Evolutionary conservation across 2,113 vertebrate genomes (phyloP), one percentile per base, ranked within the genome.

Genomic region (Murina feae): DNA sequence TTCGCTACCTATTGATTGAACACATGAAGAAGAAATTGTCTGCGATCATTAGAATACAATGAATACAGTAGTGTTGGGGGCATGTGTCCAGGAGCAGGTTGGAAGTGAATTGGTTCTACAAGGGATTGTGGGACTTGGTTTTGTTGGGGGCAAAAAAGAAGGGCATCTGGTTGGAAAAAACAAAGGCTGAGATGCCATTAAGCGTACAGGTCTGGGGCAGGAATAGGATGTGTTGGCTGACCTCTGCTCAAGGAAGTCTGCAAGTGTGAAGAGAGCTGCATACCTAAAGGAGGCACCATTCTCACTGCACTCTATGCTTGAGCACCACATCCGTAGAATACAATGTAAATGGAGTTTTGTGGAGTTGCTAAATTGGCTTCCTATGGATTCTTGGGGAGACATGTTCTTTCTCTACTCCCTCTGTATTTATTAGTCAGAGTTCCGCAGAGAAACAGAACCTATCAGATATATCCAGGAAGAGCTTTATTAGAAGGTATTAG

Each of bases 321-420:
- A 14, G 5, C 0, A 4, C 30, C 20, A 3, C 0, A 28, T 32
- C 23, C 25, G 6, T 3, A 39, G 66, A 44, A 18, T 37, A 9
- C 14, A 9, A 18, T 6, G 55, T 6, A 28, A 60, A 17, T 30
- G n/a, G 32, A 3, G 17, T 1, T 89, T 90, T 47, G 3, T 4
- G 9, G 35, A n/a, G 9, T 10, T 53, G 25, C 47, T 20, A 66
- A 25, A 3, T 18, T 66, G n/a, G 3, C 32, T 35, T 94, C 13
- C 3, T 30, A 8, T 63, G n/a, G n/a, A n/a, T 69, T 87, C 66
- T 63, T 14, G 17, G 17, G 3, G 20, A 49, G 32, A 55, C 13
- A 7, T 7, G 17, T 51, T 58, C 16, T 51, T 93, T 93, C 42
- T 72, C 49, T 42, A 14, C 3, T 3, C 37, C 1, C 2, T 87